Evolutionary conservation across 1,140 invertebrate genomes (phyloP).

Genomic region (Neodiprion lecontei): DNA sequence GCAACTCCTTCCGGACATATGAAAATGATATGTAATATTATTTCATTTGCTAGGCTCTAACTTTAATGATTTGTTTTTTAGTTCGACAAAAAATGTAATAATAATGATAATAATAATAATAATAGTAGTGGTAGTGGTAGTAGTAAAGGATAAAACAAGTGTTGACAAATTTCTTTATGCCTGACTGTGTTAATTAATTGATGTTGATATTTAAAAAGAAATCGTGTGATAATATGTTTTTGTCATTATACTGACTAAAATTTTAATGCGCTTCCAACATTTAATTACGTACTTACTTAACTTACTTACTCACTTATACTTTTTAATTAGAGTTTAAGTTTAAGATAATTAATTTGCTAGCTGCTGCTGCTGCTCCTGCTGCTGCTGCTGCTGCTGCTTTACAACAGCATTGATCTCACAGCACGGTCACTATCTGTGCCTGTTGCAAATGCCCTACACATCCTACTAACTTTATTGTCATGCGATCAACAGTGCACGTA

Average conservation of each 20-base stretch:
- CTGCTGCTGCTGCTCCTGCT: background rate
- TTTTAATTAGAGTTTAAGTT: constrained; percentile 41
- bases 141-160: too few species aligned
- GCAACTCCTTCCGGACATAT: too few species aligned
- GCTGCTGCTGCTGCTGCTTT: constrained; percentile 23
- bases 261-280: constrained; percentile 27
- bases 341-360: constrained; percentile 17
- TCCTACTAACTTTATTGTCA: background rate
- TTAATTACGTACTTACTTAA: constrained; percentile 13
- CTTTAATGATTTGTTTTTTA: too few species aligned
- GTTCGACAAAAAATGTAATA: too few species aligned
- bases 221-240: background rate
- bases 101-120: too few species aligned
- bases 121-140: too few species aligned
- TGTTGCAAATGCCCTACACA: background rate
- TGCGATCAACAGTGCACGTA: background rate
- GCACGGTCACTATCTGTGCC: constrained; percentile 23
- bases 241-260: background rate
- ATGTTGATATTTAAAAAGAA: background rate
- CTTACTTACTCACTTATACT: background rate
- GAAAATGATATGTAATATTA: too few species aligned
- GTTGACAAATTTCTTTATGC: constrained; percentile 3
- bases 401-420: constrained; percentile 44
- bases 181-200: constrained; percentile 5
- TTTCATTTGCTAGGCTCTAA: too few species aligned